Base-by-base conservation (phyloP, 2,888 invertebrate species). In the Drosophila sordidula region DNA sequence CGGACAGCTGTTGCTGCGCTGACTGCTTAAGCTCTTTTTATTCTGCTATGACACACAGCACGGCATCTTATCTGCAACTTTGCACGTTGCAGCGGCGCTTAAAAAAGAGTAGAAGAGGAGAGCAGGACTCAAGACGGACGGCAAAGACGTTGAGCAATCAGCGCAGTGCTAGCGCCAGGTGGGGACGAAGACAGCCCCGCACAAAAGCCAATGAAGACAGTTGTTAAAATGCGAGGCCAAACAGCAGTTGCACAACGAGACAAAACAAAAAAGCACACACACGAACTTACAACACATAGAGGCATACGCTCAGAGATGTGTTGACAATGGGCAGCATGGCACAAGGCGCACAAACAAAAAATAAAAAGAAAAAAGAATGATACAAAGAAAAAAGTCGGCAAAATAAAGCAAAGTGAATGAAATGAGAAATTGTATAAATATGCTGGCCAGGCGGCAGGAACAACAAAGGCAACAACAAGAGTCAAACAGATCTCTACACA, bases 401-500 rank as follows among this genome's bases (percentile, higher is more conserved):
- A 32, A 46, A 39, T 54, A 58, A 45, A 61, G 68, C 67, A 74
- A 83, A 50, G 59, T 80, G 89, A 89, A 89, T 89, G 84, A 84
- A 82, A 85, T 87, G 78, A 84, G 85, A 85, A 85, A 85, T 87
- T 89, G 87, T 85, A 76, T 85, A 85, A 85, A 89, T 85, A 85
- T 85, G 87, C 84, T 74, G 81, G 88, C 12, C 70, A 85, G 65
- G 68, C 78, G 42, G 45, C 47, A 42, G 64, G 6, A 36, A 2
- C 47, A 49, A 41, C 45, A 62, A 51, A 34, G 61, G 18, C n/a
- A 36, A 16, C 59, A 44, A 42, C 61, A 50, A 4, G 61, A 29
- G 12, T 34, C 34, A 34, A 34, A 34, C 34, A 34, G 34, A 62
- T 64, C 73, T 66, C 62, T 62, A 59, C 57, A 80, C 78, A 77